These are phyloP conservation scores for Dendrocopos noguchii DNA, from an alignment of 2,113 vertebrate species.

Conservation along the genomic window DNA sequence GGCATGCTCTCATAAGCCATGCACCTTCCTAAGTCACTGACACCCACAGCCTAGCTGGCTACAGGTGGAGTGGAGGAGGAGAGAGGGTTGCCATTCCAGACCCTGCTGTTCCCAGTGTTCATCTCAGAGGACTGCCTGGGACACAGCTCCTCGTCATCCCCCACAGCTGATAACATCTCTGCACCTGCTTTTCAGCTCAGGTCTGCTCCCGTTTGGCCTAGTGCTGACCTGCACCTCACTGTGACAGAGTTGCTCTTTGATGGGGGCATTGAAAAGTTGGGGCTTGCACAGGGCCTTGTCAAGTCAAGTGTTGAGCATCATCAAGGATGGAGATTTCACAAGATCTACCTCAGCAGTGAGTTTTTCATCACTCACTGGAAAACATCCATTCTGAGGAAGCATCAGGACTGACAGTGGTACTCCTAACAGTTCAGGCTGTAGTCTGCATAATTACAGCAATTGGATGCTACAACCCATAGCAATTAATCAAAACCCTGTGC, in stretches of 20 bases:
- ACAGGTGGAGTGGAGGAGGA: background rate
- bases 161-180: background rate
- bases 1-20: background rate
- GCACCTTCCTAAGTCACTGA: background rate
- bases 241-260: background rate
- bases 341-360: background rate
- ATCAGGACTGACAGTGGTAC: background rate
- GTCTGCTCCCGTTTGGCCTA: background rate
- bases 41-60: background rate
- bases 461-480: background rate
- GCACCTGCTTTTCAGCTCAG: background rate
- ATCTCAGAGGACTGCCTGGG: no score
- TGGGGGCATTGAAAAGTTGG: background rate
- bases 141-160: background rate
- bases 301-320: background rate
- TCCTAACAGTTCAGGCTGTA: background rate
- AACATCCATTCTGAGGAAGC: background rate
- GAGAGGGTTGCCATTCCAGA: background rate
- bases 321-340: background rate
- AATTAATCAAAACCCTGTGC: background rate
- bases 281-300: background rate
- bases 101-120: background rate
- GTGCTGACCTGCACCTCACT: background rate
- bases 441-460: background rate
- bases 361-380: background rate